Base-by-base conservation (phyloP, 2,888 invertebrate genomes). In the Trissolcus brochymenae region DNA sequence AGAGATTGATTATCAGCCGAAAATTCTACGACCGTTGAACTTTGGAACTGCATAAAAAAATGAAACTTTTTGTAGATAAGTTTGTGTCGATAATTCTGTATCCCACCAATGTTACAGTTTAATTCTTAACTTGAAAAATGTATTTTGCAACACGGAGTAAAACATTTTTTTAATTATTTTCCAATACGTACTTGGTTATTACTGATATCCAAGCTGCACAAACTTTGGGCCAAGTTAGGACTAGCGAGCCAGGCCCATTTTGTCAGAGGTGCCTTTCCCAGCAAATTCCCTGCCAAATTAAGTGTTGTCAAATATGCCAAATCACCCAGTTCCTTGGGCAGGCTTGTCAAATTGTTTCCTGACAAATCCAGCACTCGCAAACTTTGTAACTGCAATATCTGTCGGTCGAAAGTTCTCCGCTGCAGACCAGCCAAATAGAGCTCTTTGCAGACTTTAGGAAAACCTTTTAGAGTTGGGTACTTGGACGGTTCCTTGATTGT, bases 181-280 rank as follows among this genome's bases (percentile, higher is more conserved):
- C 55, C 56, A 43, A 40, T 43, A 81, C 83, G 84, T 82, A 93
- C 88, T 62, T 90, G 84, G 86, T 95, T 95, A 56, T 91, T 90
- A 82, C 92, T 92, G 62, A 95, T 85, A 88, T 95, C 93, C 73
- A 95, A 87, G 1, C 92, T 89, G 80, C 90, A 90, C 9, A 95
- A 88, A 4, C 85, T 90, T 82, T 88, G 90, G 77, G 84, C 87
- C 76, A 91, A 90, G 82, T 91, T 91, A 41, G 90, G 90, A 57
- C 92, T 91, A 25, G 85, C 83, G 60, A 95, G 84, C 95, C 94
- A 94, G 43, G 87, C 86, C 94, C 95, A 95, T 79, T 93, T 92
- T 7, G 85, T 87, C 9, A 89, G 82, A 6, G 90, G 86, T 17
- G 89, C 85, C 74, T 90, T 91, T 16, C 93, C 93, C 35, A 96